phyloP scores from a whole-genome alignment of 1,140 invertebrate genomes.

The Drosophila kohkoa region DNA sequence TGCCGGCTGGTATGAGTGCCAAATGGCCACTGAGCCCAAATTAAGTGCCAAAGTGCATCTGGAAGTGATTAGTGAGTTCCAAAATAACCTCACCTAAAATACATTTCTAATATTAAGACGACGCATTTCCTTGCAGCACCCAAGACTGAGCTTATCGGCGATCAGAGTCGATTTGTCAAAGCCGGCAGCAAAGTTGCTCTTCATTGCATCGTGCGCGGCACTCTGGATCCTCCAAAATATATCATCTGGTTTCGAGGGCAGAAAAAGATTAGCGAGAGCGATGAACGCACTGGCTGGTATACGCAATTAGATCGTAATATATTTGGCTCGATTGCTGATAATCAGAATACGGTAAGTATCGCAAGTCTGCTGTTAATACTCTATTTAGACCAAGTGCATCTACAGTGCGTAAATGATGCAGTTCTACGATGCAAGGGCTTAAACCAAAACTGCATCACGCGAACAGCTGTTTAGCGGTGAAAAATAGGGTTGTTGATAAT shows the following conservation, averaged over 20 bases:
- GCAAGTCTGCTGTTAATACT: neutral
- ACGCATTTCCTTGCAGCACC: constrained; percentile 84
- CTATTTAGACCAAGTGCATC: too few relatives aligned
- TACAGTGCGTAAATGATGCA: too few relatives aligned
- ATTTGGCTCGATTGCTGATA: constrained; percentile 76
- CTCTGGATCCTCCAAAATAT: constrained; percentile 87
- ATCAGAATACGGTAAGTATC: constrained; percentile 78
- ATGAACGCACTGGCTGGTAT: constrained; percentile 80
- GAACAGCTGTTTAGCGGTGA: too few relatives aligned
- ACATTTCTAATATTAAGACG: neutral
- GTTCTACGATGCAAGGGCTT: too few relatives aligned
- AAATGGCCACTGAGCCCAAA: constrained; percentile 90
- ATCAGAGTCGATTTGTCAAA: constrained; percentile 87
- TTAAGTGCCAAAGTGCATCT: constrained; percentile 89
- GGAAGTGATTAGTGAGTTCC: constrained; percentile 88
- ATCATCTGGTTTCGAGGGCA: constrained; percentile 89
- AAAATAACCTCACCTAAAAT: too few relatives aligned
- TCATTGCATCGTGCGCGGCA: constrained; percentile 87
- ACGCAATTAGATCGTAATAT: constrained; percentile 81
- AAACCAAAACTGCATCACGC: too few relatives aligned
- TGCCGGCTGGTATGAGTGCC: constrained; percentile 90
- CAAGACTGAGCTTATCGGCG: constrained; percentile 87
- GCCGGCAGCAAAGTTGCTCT: constrained; percentile 87
- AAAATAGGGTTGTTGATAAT: too few relatives aligned
- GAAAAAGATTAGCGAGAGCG: constrained; percentile 86